Conservation (phyloP, 2,113 vertebrate species). For the Poeciliopsis prolifica region DNA sequence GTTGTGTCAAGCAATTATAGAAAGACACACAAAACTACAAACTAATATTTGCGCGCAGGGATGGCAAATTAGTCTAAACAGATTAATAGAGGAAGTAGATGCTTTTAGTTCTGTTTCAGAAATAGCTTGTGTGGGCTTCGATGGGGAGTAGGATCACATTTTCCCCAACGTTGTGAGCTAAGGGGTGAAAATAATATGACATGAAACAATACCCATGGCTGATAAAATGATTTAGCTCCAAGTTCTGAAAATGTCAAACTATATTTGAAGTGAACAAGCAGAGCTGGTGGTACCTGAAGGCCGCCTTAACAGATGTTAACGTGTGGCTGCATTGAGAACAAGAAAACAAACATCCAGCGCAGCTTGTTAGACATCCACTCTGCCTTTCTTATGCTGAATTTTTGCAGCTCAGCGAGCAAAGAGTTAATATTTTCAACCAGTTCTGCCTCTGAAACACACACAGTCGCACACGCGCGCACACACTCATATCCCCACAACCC, state of each 20-base stretch:
- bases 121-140: conserved; percentile 32
- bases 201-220: not conserved
- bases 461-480: conserved; percentile 5
- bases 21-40: conserved; percentile 71
- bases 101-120: conserved; percentile 63
- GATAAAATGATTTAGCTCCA: conserved; percentile 4
- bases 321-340: conserved; percentile 7
- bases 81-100: conserved; percentile 62
- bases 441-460: conserved; percentile 68
- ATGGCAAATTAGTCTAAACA: conserved; percentile 67
- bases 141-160: conserved; percentile 43
- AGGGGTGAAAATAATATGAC: not conserved
- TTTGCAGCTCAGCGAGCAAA: conserved; percentile 64
- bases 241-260: conserved; percentile 31
- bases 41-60: conserved; percentile 73
- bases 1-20: conserved; percentile 72
- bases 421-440: conserved; percentile 80
- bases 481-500: conserved; percentile 56
- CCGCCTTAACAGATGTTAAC: conserved; percentile 23
- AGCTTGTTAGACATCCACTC: conserved; percentile 49
- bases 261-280: conserved; percentile 38
- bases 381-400: conserved; percentile 52
- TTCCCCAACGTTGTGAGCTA: conserved; percentile 26
- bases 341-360: conserved; percentile 25
- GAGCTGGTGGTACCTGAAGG: conserved; percentile 20